Conservation (phyloP, 2,888 invertebrate species). For the Tipula vernalis region DNA sequence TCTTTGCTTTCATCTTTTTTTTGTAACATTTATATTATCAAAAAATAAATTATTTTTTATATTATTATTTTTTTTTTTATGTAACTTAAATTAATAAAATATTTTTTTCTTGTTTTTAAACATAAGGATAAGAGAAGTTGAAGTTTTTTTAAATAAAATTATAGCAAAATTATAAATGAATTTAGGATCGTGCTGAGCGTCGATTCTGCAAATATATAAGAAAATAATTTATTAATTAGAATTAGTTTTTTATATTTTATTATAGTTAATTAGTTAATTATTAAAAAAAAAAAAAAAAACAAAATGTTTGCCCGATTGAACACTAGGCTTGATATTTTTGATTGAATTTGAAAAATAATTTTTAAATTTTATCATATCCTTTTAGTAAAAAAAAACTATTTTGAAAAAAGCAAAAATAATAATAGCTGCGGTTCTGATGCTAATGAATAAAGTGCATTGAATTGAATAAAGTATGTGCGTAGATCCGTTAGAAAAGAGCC, state of each 20-base stretch:
- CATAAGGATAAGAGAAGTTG: background rate
- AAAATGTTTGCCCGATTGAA: no score
- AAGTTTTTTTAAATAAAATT: background rate
- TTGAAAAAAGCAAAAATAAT: no score
- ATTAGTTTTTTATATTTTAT: background rate
- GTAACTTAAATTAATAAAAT: background rate
- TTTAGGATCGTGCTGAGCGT: background rate
- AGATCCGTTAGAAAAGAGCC: no score
- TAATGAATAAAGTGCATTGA: no score
- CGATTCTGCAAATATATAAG: background rate
- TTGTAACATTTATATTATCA: background rate
- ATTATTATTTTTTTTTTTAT: background rate
- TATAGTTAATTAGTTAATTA: no score
- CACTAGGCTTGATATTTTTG: no score
- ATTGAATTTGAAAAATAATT: no score
- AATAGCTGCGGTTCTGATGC: no score
- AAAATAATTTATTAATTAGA: background rate
- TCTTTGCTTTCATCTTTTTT: background rate
- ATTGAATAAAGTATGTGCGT: no score
- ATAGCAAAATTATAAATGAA: background rate
- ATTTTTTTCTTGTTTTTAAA: background rate
- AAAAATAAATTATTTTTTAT: conserved; percentile 1
- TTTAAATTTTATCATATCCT: no score
- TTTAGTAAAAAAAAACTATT: no score
- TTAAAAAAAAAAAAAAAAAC: no score